A percentile compares a stretch with the other conserved stretches of the same genome.
Conservation (phyloP, 2,113 vertebrate species). For the Callionymus lyra region DNA sequence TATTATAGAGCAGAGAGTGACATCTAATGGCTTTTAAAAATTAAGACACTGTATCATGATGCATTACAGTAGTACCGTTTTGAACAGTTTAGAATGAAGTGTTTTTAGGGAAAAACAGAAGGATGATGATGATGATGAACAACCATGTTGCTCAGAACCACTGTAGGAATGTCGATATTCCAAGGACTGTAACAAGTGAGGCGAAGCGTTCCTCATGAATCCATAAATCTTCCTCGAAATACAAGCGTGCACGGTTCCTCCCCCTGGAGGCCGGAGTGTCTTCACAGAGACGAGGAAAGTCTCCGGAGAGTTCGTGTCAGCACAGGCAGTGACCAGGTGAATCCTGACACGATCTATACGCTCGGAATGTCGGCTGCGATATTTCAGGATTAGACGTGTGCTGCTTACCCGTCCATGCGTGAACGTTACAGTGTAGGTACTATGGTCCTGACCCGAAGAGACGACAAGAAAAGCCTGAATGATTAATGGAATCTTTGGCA, state of each 20-base stretch:
- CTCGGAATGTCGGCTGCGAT: conserved; percentile 18
- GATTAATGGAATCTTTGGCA: too few relatives aligned
- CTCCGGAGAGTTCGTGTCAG: conserved; percentile 14
- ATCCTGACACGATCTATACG: conserved; percentile 12
- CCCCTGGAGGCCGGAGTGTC: neutral
- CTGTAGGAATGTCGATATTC: too few relatives aligned
- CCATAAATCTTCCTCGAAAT: neutral
- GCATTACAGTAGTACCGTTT: too few relatives aligned
- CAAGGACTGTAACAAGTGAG: too few relatives aligned
- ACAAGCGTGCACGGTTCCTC: neutral
- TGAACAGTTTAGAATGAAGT: too few relatives aligned
- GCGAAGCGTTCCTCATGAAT: too few relatives aligned
- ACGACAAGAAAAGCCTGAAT: neutral
- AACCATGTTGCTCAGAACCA: too few relatives aligned
- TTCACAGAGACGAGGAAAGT: neutral
- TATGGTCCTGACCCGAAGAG: neutral
- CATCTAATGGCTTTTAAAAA: too few relatives aligned
- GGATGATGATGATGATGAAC: too few relatives aligned
- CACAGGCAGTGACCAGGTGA: conserved; percentile 13
- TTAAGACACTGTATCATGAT: too few relatives aligned
- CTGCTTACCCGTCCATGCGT: neutral
- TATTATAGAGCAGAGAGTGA: too few relatives aligned
- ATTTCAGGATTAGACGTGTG: conserved; percentile 2
- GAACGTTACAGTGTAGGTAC: neutral
- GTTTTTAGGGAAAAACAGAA: too few relatives aligned